Base-by-base conservation (phyloP, 2,113 vertebrate species). In the Cryptoleucopteryx plumbea region DNA sequence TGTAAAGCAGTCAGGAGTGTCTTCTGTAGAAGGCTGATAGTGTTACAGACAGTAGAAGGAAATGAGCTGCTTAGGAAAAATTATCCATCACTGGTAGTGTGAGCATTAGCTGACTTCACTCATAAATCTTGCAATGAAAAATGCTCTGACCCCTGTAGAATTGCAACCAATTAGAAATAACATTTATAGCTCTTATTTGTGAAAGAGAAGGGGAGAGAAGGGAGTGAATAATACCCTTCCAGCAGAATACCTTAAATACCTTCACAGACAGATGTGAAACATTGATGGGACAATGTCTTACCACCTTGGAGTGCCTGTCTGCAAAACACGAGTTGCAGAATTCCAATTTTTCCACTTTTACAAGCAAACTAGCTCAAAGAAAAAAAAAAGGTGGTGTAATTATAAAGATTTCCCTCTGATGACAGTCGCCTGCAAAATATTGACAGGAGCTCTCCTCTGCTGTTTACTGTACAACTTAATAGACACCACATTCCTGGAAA, bases 391-490 rank as follows among this genome's bases (percentile, higher is more conserved):
- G 5, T 58, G 21, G 27, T 86, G 16, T 32, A 85, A 77, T 95
- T 94, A 88, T 78, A 81, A 74, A 92, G 62, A 50, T 62, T 88
- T 95, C 63, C 21, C 7, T 92, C 87, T 71, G 66, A 74, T 95
- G 79, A 62, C 72, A 92, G 77, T 88, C 95, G 20, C 61, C 78
- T 89, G 56, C 26, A 95, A 92, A 93, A 77, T 95, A 97, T 94
- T 95, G 93, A 86, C 85, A 92, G 48, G 43, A 38, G 5, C 26
- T 95, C 29, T 81, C 94, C 91, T 93, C 63, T 66, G 23, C 56
- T 93, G 92, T 95, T 75, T 93, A 15, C 31, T 34, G 34, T 59
- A 79, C 74, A 91, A 42, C 58, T 81, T 92, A 81, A 95, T 86
- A 93, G 66, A 82, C 31, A 73, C 16, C 22, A 55, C 26, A 71